Evolutionary conservation across 2,888 invertebrate species (phyloP), one percentile per base, ranked within the genome.

Genomic region (Cyrtodaria siliqua): DNA sequence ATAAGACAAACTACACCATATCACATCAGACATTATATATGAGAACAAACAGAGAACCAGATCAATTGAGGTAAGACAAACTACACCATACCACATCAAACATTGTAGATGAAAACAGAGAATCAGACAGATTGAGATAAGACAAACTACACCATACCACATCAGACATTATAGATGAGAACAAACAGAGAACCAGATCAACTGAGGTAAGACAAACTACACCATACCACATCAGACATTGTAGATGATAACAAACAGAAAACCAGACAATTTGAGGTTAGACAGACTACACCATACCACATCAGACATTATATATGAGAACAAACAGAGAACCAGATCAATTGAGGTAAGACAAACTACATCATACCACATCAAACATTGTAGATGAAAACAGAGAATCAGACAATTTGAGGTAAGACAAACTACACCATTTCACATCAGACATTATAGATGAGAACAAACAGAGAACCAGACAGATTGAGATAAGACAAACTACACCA

Each of bases 401-500:
- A n/a, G n/a, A n/a, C n/a, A n/a, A n/a, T n/a, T n/a, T n/a, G n/a
- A n/a, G n/a, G n/a, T n/a, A n/a, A n/a, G 90, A 91, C 47, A 86
- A 87, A 59, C 81, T 92, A 23, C 86, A 86, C 40, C 76, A 77
- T n/a, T 87, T 87, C 24, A 87, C 90, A 1, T 76, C 89, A 6
- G 79, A 86, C 44, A 82, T 92, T 33, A 80, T 86, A 4, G 86
- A 88, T 20, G 90, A 90, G 49, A 91, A 89, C 67, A 73, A 75
- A 14, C 76, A 79, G 56, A 84, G 87, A 52, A 80, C 84, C 29
- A 85, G 86, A 70, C 83, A 89, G 61, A 88, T 91, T 26, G 86
- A 91, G 85, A 91, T 91, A 81, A 52, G 90, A 91, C 47, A 86
- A 87, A 59, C 82, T 92, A 20, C 85, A 86, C 40, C 76, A 77